Evolutionary conservation across 2,888 invertebrate genomes (phyloP), one percentile per base, ranked within the genome.

Genomic region (Melanophora roralis): DNA sequence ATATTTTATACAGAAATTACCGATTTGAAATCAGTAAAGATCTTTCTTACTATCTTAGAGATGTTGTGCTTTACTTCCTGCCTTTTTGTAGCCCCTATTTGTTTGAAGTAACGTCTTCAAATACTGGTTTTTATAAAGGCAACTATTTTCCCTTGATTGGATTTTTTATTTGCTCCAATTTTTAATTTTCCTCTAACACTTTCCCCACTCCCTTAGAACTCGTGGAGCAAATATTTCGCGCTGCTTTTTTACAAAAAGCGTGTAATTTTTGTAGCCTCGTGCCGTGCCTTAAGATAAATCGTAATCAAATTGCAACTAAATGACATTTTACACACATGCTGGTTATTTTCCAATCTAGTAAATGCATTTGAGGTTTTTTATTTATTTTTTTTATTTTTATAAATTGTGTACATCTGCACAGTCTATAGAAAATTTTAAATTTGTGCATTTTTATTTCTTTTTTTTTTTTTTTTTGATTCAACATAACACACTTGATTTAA

Each of bases 291-390:
- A 49, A 64, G 43, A 69, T 77, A 64, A 64, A 64, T 65, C 27
- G 65, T 79, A 80, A 76, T 76, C 80, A 80, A 80, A 76, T 62
- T 72, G 80, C 76, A 68, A 76, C 76, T 57, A 73, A 80, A 72
- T 73, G 76, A 11, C 64, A 80, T 68, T 76, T 72, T 59, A 32
- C 57, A 64, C 64, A 32, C 45, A 68, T 49, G 12, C 9, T 32
- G 55, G 64, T 55, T 68, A 51, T 72, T 72, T 64, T 11, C 60
- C n/a, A n/a, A 53, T 53, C 62, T 36, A 36, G 53, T 62, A n/a
- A n/a, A 32, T 21, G 32, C 1, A 11, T 23, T n/a, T 27, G 6
- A 27, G 27, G 47, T 19, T 51, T 34, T 23, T 36, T 43, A 16
- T 55, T 36, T 59, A 19, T 51, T n/a, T 27, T 53, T 47, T 38